Base-by-base conservation (phyloP, 2,888 invertebrate genomes). In the Geotrupes spiniger region DNA sequence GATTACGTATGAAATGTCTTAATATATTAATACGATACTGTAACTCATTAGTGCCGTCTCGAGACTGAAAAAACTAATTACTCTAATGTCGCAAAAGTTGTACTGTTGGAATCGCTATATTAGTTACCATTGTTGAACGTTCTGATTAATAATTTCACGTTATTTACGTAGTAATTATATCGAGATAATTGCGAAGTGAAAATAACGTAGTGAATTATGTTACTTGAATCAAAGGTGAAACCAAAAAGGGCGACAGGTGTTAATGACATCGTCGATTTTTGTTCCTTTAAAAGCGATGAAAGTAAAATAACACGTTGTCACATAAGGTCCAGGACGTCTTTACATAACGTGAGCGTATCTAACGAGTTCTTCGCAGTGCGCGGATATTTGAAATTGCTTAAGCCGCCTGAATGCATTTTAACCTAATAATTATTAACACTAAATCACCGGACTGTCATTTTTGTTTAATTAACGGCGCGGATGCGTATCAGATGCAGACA, bases 361-460 rank as follows among this genome's bases (percentile, higher is more conserved):
- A 33, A 31, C 33, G 25, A 29, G 11, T 33, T 33, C 42, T 33
- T 36, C 17, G 38, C 14, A 37, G 15, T 38, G 41, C 42, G 44
- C 46, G 49, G 52, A 53, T 51, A 56, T 56, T 47, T 48, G 47
- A 50, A 53, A 49, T 50, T 48, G 42, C 47, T 47, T 10, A 36
- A 46, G 52, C 50, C 52, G 54, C 51, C 52, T 37, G 47, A 39
- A 49, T 45, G 45, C 54, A 59, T 51, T 56, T 21, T 61, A 61
- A 66, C 63, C 65, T 63, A 66, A 64, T 65, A 68, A 69, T 69
- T 68, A 69, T 65, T 65, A 64, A 59, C 61, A 66, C 66, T 69
- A 69, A 69, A 69, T 69, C 68, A 68, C 64, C 52, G 57, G 57
- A 58, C 65, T 69, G 67, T 67, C 68, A 65, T 65, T 68, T 68